Percentiles rank a stretch among this genome's conserved stretches.
These are phyloP conservation scores for Stenchaetothrips biformis DNA, from an alignment of 2,888 invertebrate genomes.

Conservation along the genomic window DNA sequence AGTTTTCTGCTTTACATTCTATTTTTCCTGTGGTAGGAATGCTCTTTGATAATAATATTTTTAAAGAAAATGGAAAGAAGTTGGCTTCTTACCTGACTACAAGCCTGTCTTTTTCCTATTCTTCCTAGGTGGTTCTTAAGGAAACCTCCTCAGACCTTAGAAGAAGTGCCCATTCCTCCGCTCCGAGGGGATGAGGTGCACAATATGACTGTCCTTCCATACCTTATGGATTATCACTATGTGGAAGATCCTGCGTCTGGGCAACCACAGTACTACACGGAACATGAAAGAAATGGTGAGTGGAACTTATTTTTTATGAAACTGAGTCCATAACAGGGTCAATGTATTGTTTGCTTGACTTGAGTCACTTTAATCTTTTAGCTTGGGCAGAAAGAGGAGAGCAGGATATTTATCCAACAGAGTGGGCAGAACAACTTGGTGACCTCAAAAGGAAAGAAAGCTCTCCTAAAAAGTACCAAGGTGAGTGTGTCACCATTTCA, in stretches of 20 bases:
- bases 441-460: background rate
- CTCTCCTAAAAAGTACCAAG: constrained; percentile 7
- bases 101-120: constrained; percentile 30
- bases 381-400: background rate
- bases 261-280: constrained; percentile 70
- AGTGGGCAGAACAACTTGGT: background rate
- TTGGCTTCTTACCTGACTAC: background rate
- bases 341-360: background rate
- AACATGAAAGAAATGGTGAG: constrained; percentile 66
- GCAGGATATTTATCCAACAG: background rate
- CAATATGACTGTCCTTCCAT: constrained; percentile 86
- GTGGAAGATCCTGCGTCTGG: constrained; percentile 48
- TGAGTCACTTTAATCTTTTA: constrained; percentile 25
- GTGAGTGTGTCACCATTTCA: background rate
- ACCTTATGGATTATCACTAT: constrained; percentile 82
- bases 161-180: constrained; percentile 71
- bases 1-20: constrained; percentile 43
- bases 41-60: background rate
- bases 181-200: constrained; percentile 72
- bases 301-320: background rate
- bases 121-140: constrained; percentile 67
- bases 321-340: background rate
- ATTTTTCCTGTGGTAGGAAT: background rate
- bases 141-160: constrained; percentile 59
- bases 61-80: constrained; percentile 12